Base-by-base conservation (phyloP, 1,140 invertebrate genomes). In the Hypothenemus hampei region DNA sequence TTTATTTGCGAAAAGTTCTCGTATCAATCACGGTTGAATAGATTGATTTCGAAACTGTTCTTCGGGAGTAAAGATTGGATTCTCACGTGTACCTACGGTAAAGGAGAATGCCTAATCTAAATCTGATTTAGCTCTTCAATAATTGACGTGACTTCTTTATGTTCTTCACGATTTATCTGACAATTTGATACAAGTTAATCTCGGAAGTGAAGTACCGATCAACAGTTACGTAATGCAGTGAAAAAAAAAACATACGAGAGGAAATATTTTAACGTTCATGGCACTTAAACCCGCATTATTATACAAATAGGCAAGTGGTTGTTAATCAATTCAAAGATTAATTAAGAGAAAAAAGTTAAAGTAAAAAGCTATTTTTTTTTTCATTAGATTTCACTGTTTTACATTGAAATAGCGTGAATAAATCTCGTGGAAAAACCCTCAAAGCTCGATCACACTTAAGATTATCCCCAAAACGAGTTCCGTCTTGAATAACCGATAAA, bases 131-230 rank as follows among this genome's bases (percentile, higher is more conserved):
- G 44, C 24, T 58, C 51, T 60, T 43, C 58, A 51, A 57, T 63
- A 63, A 63, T 63, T 63, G 61, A 63, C 61, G 51, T 60, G 35
- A 57, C 55, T 63, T 60, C 61, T 63, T 63, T 58, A 63, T 60
- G 61, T 60, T 51, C 31, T 39, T 31, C 44, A 52, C 58, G 46
- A 56, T 63, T 52, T 51, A 60, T 52, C 49, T 36, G 40, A 57
- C 58, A 57, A 62, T 62, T n/a, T 62, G 60, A 59, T 62, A 57
- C 60, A 60, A 57, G 56, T 59, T 54, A 59, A 54, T 57, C 52
- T 48, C n/a, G 33, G 39, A 16, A 11, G 16, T 31, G 24, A 40
- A 26, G 41, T 20, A 37, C 24, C 44, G 20, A 20, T 41, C 21
- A 41, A 29, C 41, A n/a, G 22, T 44, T 23, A 7, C 4, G 23